Conservation (phyloP, 2,113 vertebrate species). For the Leucopsar rothschildi region DNA sequence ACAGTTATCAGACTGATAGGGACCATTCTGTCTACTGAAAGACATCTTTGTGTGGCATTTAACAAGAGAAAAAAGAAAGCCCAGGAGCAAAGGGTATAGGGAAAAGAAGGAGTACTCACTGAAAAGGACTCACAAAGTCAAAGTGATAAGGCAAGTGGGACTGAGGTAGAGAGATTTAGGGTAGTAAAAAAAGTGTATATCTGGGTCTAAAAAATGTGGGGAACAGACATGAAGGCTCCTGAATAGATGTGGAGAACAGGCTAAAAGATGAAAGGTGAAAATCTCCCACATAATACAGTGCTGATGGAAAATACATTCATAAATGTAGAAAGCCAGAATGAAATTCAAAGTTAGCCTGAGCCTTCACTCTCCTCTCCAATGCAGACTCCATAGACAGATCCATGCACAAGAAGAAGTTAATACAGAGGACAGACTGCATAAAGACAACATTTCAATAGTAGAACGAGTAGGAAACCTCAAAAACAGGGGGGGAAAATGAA, state of each 20-base stretch:
- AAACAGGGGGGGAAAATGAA: neutral
- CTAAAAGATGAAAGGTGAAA: neutral
- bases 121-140: neutral
- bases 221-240: neutral
- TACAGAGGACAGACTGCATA: slow-evolving; percentile 12
- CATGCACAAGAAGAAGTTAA: neutral
- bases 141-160: neutral
- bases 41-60: neutral
- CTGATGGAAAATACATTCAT: neutral
- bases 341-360: neutral
- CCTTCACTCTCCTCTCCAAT: neutral
- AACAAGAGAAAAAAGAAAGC: neutral
- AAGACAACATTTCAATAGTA: slow-evolving; percentile 37
- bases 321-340: neutral
- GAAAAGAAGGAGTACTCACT: neutral
- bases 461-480: slow-evolving; percentile 27
- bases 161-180: neutral
- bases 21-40: neutral
- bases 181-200: neutral
- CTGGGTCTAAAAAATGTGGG: neutral
- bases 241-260: neutral
- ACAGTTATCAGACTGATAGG: neutral
- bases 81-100: neutral
- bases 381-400: neutral
- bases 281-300: neutral